Percentiles rank a stretch among this genome's conserved stretches.
These are phyloP conservation scores for Crossocerus cetratus DNA, from an alignment of 2,888 invertebrate genomes.

Conservation along the genomic window DNA sequence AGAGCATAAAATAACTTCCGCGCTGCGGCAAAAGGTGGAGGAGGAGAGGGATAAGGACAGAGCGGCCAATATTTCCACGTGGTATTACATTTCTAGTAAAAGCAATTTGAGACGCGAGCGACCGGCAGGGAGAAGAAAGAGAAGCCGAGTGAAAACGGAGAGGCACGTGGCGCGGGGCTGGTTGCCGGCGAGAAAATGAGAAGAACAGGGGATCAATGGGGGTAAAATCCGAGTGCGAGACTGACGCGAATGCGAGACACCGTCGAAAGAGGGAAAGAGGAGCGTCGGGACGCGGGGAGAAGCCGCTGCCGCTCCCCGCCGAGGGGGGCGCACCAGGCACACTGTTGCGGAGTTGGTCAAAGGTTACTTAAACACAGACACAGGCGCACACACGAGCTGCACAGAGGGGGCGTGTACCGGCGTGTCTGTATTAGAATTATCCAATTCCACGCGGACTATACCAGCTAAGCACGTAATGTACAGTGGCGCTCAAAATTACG, in stretches of 20 bases:
- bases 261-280: not conserved
- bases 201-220: too few relatives aligned
- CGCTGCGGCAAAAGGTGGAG: not conserved
- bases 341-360: slow-evolving; percentile 63
- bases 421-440: slow-evolving; percentile 68
- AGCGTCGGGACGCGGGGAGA: slow-evolving; percentile 10
- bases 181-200: too few relatives aligned
- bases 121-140: too few relatives aligned
- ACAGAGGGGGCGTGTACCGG: slow-evolving; percentile 17
- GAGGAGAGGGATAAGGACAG: not conserved
- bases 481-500: slow-evolving; percentile 54
- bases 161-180: too few relatives aligned
- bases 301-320: slow-evolving; percentile 45
- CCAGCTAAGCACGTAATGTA: slow-evolving; percentile 57
- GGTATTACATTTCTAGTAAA: too few relatives aligned
- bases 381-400: slow-evolving; percentile 12
- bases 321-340: slow-evolving; percentile 43
- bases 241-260: slow-evolving; percentile 6
- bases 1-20: too few relatives aligned
- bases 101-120: too few relatives aligned
- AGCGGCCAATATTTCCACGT: not conserved
- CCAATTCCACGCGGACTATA: slow-evolving; percentile 57
- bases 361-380: slow-evolving; percentile 52
- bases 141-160: too few relatives aligned
- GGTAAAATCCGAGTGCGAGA: too few relatives aligned